A percentile compares a stretch with the other conserved stretches of the same genome.
phyloP scores from a whole-genome alignment of 1,140 invertebrate genomes.

The Penaeus vannamei region DNA sequence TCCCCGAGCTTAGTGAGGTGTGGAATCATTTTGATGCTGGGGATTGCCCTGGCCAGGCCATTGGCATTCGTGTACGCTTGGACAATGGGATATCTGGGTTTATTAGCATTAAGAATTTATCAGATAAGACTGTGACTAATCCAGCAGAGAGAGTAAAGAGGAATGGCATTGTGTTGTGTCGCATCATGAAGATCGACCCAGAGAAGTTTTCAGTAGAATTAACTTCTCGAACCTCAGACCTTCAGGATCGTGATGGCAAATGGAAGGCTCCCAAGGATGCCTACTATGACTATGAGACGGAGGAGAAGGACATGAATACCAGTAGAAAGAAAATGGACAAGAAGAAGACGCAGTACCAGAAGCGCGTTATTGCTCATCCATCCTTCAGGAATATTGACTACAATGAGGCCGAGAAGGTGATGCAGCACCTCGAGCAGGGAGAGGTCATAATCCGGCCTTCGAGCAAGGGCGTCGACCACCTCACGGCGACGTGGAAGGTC shows the following conservation, averaged over 20 bases:
- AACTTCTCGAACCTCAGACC: conserved; percentile 93
- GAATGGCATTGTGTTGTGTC: conserved; percentile 91
- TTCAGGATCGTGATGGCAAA: conserved; percentile 90
- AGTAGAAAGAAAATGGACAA: conserved; percentile 87
- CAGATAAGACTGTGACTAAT: conserved; percentile 93
- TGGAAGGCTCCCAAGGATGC: conserved; percentile 92
- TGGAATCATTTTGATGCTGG: conserved; percentile 99
- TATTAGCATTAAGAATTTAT: conserved; percentile 95
- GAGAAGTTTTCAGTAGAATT: conserved; percentile 95
- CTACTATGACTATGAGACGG: conserved; percentile 91
- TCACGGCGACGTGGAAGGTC: conserved; percentile 99
- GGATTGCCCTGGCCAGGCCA: conserved; percentile 94
- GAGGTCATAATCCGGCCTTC: conserved; percentile 97
- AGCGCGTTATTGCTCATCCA: conserved; percentile 97
- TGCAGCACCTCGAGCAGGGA: conserved; percentile 94
- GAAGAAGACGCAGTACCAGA: conserved; percentile 87
- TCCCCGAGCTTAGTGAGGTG: conserved; percentile 93
- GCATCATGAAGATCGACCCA: conserved; percentile 96
- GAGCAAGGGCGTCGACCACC: conserved; percentile 93
- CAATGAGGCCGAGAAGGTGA: conserved; percentile 90
- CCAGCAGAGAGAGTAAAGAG: conserved; percentile 91
- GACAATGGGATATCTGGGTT: conserved; percentile 97
- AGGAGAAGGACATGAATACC: conserved; percentile 84
- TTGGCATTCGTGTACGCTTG: conserved; percentile 89
- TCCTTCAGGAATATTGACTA: conserved; percentile 98